Evolutionary conservation across 2,888 invertebrate genomes (phyloP).

Genomic region (Elysia crispata): DNA sequence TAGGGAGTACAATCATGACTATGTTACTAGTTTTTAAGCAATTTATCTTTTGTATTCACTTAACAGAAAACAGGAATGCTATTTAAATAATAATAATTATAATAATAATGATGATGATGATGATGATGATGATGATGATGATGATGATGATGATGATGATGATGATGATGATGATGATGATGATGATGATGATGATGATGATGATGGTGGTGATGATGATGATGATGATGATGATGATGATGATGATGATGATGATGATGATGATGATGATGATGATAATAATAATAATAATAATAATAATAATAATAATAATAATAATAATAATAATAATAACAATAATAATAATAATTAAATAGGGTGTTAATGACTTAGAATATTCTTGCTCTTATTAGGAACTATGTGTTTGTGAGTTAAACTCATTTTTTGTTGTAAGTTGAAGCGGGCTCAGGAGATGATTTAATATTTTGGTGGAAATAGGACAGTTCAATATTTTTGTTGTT

Average conservation of each 20-base stretch:
- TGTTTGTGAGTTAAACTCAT: too few relatives aligned
- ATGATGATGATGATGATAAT: neutral
- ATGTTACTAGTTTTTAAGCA: too few relatives aligned
- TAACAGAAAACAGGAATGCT: neutral
- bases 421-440: too few relatives aligned
- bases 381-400: too few relatives aligned
- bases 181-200: neutral
- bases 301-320: neutral
- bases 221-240: neutral
- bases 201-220: neutral
- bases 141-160: neutral
- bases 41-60: too few relatives aligned
- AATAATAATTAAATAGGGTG: too few relatives aligned
- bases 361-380: too few relatives aligned
- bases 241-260: neutral
- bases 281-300: neutral
- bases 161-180: neutral
- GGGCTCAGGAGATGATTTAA: too few relatives aligned
- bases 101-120: neutral
- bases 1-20: too few relatives aligned
- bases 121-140: neutral
- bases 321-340: too few relatives aligned
- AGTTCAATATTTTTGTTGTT: too few relatives aligned
- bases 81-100: constrained; percentile 1
- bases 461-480: too few relatives aligned